phyloP scores from a whole-genome alignment of 2,888 invertebrate genomes.

The Ferrisia virgata region DNA sequence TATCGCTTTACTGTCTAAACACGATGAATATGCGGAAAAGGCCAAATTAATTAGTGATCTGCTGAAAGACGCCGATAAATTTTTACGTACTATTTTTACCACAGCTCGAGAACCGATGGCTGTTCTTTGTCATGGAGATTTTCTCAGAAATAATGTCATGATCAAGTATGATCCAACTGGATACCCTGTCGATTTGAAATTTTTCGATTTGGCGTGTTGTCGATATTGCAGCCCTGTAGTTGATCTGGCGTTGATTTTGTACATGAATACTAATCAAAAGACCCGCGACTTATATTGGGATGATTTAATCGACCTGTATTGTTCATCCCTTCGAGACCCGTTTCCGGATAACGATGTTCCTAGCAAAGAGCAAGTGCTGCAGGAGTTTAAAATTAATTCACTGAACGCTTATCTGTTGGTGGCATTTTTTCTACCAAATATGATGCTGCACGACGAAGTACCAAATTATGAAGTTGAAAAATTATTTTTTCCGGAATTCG shows the following conservation, averaged over 20 bases:
- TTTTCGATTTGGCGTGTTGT: conserved; percentile 48
- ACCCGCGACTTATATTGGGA: conserved; percentile 61
- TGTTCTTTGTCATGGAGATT: conserved; percentile 50
- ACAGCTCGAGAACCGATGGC: conserved; percentile 47
- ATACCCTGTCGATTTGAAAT: conserved; percentile 46
- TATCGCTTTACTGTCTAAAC: neutral
- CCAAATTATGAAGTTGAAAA: neutral
- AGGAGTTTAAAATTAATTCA: neutral
- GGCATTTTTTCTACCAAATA: neutral
- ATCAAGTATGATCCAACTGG: conserved; percentile 48
- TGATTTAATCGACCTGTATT: conserved; percentile 61
- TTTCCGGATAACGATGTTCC: neutral
- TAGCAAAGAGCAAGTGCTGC: neutral
- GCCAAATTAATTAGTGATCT: neutral
- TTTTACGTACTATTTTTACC: neutral
- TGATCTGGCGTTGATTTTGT: conserved; percentile 62
- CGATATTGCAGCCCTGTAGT: conserved; percentile 59
- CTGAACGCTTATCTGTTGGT: neutral
- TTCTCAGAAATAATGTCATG: conserved; percentile 50
- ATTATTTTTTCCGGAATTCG: neutral
- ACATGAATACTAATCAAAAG: conserved; percentile 62
- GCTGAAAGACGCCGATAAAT: neutral
- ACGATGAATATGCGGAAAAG: neutral
- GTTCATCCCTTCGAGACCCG: conserved; percentile 56
- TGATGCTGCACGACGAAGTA: neutral